These are phyloP conservation scores for Chloromyia formosa DNA, from an alignment of 2,888 invertebrate genomes.

Conservation along the genomic window DNA sequence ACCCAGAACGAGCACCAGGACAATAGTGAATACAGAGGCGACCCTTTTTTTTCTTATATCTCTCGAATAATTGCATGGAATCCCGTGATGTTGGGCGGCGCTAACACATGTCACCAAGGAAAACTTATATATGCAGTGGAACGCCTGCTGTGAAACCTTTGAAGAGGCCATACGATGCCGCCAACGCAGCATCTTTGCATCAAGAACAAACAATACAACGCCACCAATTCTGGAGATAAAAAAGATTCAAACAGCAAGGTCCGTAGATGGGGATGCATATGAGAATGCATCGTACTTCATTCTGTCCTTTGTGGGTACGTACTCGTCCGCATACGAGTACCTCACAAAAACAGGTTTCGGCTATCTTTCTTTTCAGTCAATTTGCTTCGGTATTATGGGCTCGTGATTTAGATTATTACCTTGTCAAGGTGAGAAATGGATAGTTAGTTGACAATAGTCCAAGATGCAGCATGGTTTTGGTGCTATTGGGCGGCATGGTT, in stretches of 20 bases:
- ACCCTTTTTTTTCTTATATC: too few relatives aligned
- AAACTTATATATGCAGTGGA: slow-evolving; percentile 32
- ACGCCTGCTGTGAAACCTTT: slow-evolving; percentile 21
- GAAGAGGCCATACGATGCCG: slow-evolving; percentile 16
- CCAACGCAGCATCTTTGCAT: slow-evolving; percentile 2
- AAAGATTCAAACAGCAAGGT: not conserved
- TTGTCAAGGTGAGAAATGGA: slow-evolving; percentile 10
- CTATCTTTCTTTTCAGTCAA: not conserved
- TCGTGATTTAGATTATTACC: slow-evolving; percentile 16
- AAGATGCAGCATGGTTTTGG: too few relatives aligned
- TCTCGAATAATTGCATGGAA: slow-evolving; percentile 45
- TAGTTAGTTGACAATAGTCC: not conserved
- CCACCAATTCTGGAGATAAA: not conserved
- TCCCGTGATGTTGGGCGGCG: slow-evolving; percentile 51
- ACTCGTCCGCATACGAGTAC: not conserved
- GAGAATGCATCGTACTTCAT: slow-evolving; percentile 1
- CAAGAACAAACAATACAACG: slow-evolving; percentile 3
- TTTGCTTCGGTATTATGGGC: slow-evolving; percentile 16
- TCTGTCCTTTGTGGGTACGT: not conserved
- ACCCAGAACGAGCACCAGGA: slow-evolving; percentile 17
- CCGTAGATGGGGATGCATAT: not conserved
- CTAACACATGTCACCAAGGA: slow-evolving; percentile 52
- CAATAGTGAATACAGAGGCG: not conserved
- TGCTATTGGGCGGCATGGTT: too few relatives aligned
- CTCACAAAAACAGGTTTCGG: slow-evolving; percentile 13